Evolutionary conservation across 2,888 invertebrate species (phyloP).

Genomic region (Clivina fossor): DNA sequence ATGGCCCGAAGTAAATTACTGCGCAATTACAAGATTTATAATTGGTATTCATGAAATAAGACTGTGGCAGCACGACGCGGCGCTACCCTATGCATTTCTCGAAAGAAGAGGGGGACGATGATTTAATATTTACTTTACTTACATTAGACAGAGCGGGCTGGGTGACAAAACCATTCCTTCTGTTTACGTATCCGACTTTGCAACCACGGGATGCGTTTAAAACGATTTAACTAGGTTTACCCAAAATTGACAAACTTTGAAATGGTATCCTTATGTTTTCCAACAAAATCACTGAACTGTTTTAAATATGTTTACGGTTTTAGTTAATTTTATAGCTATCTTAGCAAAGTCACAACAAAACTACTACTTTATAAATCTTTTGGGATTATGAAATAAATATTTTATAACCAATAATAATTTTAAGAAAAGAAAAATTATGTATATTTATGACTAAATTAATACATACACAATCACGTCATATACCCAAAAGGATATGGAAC

Average conservation of each 20-base stretch:
- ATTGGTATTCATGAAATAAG: constrained; percentile 34
- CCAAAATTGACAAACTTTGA: constrained; percentile 18
- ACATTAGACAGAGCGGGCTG: too few species aligned
- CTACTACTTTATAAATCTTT: too few species aligned
- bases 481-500: too few species aligned
- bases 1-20: constrained; percentile 21
- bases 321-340: too few species aligned
- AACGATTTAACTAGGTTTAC: constrained; percentile 22
- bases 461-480: too few species aligned
- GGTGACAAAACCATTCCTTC: constrained; percentile 5
- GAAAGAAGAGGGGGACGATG: constrained; percentile 17
- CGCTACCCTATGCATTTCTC: constrained; percentile 25
- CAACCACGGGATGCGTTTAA: constrained; percentile 24
- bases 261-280: too few species aligned
- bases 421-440: not conserved
- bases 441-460: not conserved
- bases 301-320: too few species aligned
- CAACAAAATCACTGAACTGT: too few species aligned
- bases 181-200: constrained; percentile 16
- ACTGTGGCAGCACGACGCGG: too few species aligned
- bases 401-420: not conserved
- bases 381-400: too few species aligned
- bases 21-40: constrained; percentile 33
- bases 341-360: too few species aligned
- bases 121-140: constrained; percentile 27